Conservation (phyloP, 2,797 vertebrate species). For the Alca torda region DNA sequence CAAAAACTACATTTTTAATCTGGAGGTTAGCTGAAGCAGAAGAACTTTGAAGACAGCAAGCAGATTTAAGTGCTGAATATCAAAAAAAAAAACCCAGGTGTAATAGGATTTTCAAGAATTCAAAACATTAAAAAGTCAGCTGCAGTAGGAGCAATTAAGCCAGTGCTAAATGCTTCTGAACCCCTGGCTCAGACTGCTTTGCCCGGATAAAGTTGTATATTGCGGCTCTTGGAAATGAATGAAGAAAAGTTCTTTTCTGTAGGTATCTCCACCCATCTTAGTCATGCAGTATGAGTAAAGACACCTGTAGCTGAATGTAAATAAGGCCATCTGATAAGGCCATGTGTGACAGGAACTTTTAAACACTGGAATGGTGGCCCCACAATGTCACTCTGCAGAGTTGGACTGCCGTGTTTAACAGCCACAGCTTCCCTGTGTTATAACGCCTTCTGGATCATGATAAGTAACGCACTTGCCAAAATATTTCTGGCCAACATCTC, state of each 20-base stretch:
- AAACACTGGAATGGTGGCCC: neutral
- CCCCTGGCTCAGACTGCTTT: neutral
- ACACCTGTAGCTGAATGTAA: slow-evolving; percentile 48
- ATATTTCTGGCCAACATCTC: neutral
- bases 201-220: neutral
- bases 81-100: neutral
- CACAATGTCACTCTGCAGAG: neutral
- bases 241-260: slow-evolving; percentile 7
- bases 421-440: neutral
- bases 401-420: neutral
- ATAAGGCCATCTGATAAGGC: slow-evolving; percentile 39
- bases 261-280: slow-evolving; percentile 31
- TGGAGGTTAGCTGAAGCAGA: neutral
- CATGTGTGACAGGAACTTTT: slow-evolving; percentile 24
- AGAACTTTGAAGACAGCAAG: neutral
- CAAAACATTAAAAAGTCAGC: neutral
- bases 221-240: neutral
- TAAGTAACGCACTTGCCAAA: neutral
- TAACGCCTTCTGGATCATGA: neutral
- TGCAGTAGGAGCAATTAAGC: neutral
- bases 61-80: neutral
- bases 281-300: slow-evolving; percentile 39
- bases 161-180: neutral
- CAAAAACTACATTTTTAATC: neutral
- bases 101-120: neutral